Conservation (phyloP, 37 sponge, comb jelly and placozoan species). For the Amphimedon queenslandica region DNA sequence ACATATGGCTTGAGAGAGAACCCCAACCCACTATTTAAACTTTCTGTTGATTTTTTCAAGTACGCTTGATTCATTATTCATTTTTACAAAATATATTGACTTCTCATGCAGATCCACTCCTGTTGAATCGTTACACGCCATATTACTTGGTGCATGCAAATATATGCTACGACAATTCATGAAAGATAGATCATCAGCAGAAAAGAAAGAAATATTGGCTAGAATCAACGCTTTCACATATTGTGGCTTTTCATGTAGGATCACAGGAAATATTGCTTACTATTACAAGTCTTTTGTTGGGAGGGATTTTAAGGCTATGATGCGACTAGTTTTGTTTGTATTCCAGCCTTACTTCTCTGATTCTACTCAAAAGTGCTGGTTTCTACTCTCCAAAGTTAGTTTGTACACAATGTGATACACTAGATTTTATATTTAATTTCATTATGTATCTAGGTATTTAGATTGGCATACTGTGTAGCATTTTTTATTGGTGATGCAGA, state of each 20-base stretch:
- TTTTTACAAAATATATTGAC: background rate
- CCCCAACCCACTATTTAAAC: slow-evolving; percentile 4
- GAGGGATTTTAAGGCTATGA: too few relatives aligned
- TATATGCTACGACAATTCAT: slow-evolving; percentile 26
- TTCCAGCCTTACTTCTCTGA: slow-evolving; percentile 12
- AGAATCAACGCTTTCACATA: slow-evolving; percentile 14
- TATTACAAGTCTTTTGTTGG: slow-evolving; percentile 30
- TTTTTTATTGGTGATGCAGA: background rate
- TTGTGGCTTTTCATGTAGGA: too few relatives aligned
- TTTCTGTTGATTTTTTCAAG: slow-evolving; percentile 20
- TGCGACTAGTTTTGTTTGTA: slow-evolving; percentile 3
- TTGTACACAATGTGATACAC: too few relatives aligned
- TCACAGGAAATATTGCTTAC: slow-evolving; percentile 7
- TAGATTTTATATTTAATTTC: background rate
- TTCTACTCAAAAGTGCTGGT: slow-evolving; percentile 15
- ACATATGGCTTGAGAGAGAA: slow-evolving; percentile 20
- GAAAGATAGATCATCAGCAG: background rate
- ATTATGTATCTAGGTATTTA: slow-evolving; percentile 15
- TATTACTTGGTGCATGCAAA: slow-evolving; percentile 39
- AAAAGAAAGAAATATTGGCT: slow-evolving; percentile 33
- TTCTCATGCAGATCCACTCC: slow-evolving; percentile 31
- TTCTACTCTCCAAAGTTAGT: background rate
- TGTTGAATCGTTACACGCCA: slow-evolving; percentile 36
- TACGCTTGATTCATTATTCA: background rate
- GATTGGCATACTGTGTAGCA: slow-evolving; percentile 13